phyloP scores from a whole-genome alignment of 2,797 vertebrate species.

The Antrozous pallidus region DNA sequence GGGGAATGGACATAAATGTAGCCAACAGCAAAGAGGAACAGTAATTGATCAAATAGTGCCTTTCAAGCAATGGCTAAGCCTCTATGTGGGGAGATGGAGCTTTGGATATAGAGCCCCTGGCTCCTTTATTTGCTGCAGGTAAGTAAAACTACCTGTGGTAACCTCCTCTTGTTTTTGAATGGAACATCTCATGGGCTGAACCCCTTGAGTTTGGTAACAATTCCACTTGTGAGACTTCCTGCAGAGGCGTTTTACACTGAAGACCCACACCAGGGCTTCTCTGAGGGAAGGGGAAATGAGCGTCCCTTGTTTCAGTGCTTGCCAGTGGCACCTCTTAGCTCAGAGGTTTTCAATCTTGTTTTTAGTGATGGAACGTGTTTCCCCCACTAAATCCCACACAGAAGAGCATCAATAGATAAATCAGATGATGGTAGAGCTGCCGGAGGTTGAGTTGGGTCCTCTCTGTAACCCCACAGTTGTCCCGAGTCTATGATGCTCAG shows the following conservation, averaged over 20 bases:
- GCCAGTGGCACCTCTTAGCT: not conserved
- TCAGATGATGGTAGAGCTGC: not conserved
- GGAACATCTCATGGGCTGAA: not conserved
- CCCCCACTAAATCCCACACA: not conserved
- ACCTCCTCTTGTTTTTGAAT: not conserved
- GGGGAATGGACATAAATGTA: not conserved
- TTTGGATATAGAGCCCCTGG: not conserved
- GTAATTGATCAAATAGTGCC: not conserved
- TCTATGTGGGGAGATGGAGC: not conserved
- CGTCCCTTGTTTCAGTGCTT: not conserved
- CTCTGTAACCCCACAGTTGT: not conserved
- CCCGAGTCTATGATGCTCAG: not conserved
- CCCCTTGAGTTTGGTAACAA: not conserved
- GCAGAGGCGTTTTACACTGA: not conserved
- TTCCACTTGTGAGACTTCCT: not conserved
- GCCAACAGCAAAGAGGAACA: not conserved
- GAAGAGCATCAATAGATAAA: not conserved
- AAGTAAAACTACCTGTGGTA: not conserved
- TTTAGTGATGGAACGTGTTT: not conserved
- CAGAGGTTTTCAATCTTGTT: not conserved
- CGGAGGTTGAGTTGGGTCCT: not conserved
- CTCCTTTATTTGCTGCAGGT: not conserved
- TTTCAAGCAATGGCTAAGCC: not conserved
- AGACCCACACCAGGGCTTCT: not conserved
- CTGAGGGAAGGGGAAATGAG: not conserved